phyloP scores from a whole-genome alignment of 2,797 vertebrate genomes.

The Danio jaintianensis region DNA sequence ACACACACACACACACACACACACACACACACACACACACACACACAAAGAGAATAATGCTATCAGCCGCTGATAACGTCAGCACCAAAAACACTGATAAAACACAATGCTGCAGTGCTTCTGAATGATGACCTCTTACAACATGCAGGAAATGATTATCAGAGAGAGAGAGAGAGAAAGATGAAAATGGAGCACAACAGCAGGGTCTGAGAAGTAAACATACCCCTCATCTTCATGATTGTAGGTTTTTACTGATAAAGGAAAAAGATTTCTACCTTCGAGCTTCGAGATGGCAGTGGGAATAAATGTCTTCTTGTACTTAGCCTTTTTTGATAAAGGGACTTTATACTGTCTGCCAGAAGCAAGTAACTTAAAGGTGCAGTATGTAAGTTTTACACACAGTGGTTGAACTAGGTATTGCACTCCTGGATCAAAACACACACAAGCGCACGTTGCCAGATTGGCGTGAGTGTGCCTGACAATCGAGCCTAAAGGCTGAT shows the following conservation, averaged over 20 bases:
- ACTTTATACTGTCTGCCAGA: too few relatives aligned
- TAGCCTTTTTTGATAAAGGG: too few relatives aligned
- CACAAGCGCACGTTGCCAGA: too few relatives aligned
- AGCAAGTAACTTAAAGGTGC: too few relatives aligned
- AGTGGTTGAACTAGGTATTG: too few relatives aligned
- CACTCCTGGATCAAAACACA: too few relatives aligned
- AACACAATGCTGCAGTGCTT: constrained; percentile 38
- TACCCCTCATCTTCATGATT: not conserved
- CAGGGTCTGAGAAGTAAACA: not conserved
- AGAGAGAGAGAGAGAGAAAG: not conserved
- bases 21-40: not conserved
- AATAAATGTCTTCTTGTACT: too few relatives aligned
- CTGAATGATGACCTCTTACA: constrained; percentile 27
- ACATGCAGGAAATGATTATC: constrained; percentile 35
- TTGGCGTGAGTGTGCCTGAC: too few relatives aligned
- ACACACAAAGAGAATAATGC: constrained; percentile 21
- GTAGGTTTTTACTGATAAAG: not conserved
- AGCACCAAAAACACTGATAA: constrained; percentile 6
- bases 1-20: not conserved
- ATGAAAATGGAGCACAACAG: not conserved
- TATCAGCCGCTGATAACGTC: constrained; percentile 35
- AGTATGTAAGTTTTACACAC: too few relatives aligned
- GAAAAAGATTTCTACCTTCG: not conserved
- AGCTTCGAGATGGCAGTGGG: too few relatives aligned
- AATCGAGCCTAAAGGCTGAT: too few relatives aligned